These are phyloP conservation scores for Drosophila insularis DNA, from an alignment of 1,140 invertebrate species.

Conservation along the genomic window DNA sequence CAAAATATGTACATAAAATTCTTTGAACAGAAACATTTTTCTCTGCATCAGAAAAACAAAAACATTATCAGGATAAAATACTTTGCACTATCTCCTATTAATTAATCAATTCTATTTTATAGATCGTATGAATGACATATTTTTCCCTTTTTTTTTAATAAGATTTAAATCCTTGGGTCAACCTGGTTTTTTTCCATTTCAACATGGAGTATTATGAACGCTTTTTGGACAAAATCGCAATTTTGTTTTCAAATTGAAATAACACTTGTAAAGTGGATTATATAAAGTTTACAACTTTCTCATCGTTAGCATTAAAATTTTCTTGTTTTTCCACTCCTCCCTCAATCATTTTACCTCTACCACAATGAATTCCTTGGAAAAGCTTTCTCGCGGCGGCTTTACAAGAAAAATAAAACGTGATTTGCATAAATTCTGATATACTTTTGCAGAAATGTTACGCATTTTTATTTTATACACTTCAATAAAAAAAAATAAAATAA, in stretches of 20 bases:
- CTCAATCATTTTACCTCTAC: conserved; percentile 20
- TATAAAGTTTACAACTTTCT: conserved; percentile 2
- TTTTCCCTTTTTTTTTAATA: too few species aligned
- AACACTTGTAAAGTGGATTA: conserved; percentile 7
- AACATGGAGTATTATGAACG: too few species aligned
- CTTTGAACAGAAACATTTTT: too few species aligned
- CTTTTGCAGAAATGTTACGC: neutral
- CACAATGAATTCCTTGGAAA: conserved; percentile 18
- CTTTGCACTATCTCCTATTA: too few species aligned
- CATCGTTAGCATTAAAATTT: conserved; percentile 1
- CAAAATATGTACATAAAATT: too few species aligned
- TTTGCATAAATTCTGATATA: conserved; percentile 45
- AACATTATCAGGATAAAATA: too few species aligned
- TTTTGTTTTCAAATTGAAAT: conserved; percentile 2
- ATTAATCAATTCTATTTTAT: too few species aligned
- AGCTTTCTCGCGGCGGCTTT: neutral
- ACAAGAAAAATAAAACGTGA: conserved; percentile 47
- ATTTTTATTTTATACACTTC: conserved; percentile 1
- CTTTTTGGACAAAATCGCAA: neutral
- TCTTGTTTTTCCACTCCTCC: conserved; percentile 11
- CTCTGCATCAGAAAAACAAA: too few species aligned
- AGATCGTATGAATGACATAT: too few species aligned
- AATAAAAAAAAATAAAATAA: neutral
- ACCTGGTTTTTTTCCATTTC: too few species aligned
- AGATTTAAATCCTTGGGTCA: too few species aligned